A percentile compares a stretch with the other conserved stretches of the same genome.
Conservation (phyloP, 2,888 invertebrate species). For the Lasioglossum zephyrum region DNA sequence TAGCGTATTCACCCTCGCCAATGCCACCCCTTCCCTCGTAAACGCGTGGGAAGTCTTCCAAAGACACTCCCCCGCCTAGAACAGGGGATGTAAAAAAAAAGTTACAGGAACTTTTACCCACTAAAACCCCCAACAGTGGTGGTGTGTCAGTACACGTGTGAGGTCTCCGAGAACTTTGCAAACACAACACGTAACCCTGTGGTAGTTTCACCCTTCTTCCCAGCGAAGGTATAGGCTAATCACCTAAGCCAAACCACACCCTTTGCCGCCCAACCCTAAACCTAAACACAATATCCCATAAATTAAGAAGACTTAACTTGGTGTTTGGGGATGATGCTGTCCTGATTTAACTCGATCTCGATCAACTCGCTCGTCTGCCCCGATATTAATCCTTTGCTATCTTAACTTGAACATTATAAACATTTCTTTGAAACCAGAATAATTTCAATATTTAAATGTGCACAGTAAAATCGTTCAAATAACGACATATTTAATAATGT, state of each 20-base stretch:
- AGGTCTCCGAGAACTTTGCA: not conserved
- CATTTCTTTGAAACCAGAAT: no score
- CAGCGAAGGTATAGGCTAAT: not conserved
- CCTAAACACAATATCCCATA: slow-evolving; percentile 7
- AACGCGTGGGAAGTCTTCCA: not conserved
- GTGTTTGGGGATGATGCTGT: not conserved
- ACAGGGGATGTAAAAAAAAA: not conserved
- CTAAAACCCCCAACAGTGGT: not conserved
- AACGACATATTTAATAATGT: no score
- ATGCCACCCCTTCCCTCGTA: not conserved
- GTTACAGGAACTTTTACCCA: not conserved
- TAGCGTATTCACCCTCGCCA: not conserved
- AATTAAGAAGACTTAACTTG: not conserved
- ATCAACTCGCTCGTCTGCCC: not conserved
- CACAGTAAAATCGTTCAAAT: no score
- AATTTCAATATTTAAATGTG: no score
- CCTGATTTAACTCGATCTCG: not conserved
- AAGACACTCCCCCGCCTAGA: not conserved
- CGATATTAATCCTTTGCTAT: not conserved
- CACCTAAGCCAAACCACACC: slow-evolving; percentile 2
- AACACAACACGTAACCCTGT: not conserved
- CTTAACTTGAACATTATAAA: no score
- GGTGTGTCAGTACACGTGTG: not conserved
- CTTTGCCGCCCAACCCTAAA: not conserved
- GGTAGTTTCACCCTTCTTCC: not conserved